These are phyloP conservation scores for Pampusana beccarii DNA, from an alignment of 2,113 vertebrate genomes.

Conservation along the genomic window DNA sequence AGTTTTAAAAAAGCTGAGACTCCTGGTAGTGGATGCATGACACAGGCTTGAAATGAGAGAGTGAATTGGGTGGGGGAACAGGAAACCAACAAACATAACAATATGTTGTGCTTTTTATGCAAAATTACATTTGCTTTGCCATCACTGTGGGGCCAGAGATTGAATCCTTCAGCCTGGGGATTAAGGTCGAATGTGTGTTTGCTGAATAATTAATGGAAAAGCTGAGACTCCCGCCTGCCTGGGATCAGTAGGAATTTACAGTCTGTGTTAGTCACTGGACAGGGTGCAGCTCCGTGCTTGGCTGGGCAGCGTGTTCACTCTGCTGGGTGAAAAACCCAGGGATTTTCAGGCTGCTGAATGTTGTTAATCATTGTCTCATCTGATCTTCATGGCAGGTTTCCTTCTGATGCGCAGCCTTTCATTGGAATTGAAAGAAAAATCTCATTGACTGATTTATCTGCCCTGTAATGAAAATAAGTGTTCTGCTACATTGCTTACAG, in stretches of 20 bases:
- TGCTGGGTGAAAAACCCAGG: neutral
- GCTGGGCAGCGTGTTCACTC: neutral
- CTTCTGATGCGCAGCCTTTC: neutral
- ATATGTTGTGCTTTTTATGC: neutral
- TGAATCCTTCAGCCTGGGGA: neutral
- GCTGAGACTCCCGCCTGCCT: neutral
- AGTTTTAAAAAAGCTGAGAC: neutral
- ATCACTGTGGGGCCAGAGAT: neutral
- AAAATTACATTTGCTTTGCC: neutral
- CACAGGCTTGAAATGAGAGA: neutral
- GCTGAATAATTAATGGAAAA: neutral
- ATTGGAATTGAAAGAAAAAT: neutral
- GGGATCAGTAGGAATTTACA: neutral
- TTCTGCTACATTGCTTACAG: neutral
- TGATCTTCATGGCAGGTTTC: neutral
- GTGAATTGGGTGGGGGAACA: neutral
- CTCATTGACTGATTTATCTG: neutral
- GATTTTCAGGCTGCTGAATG: neutral
- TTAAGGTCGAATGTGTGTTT: neutral
- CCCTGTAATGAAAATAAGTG: neutral
- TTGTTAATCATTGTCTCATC: neutral
- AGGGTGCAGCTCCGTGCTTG: accelerated
- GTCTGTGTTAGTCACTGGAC: neutral
- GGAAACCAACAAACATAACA: too few relatives aligned
- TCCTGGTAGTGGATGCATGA: neutral